Base-by-base conservation (phyloP, 2,888 invertebrate species). In the Hirtodrosophila histrioides region DNA sequence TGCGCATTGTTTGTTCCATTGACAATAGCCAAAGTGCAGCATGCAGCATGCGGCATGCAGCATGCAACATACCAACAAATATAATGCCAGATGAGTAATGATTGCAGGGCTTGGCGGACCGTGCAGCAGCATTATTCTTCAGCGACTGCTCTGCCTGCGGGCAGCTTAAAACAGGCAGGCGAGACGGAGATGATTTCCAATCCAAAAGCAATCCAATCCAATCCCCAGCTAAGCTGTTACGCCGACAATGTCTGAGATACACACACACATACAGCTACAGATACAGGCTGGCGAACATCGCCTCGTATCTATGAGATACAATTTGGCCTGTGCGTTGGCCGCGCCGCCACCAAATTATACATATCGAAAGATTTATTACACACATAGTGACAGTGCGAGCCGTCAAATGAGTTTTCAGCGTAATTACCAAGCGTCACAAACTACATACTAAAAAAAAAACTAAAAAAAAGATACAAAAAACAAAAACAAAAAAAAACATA, bases 391-490 rank as follows among this genome's bases (percentile, higher is more conserved):
- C 85, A 74, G 72, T 76, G 85, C 82, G 82, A 78, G 82, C 71
- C 87, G 85, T 82, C 87, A 86, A 87, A 87, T 89, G 89, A 88
- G 85, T 87, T 87, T 87, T 82, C 80, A 85, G 75, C 76, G 87
- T 89, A 89, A 89, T 87, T 87, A 86, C 87, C 75, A 68, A 75
- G 67, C 67, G 73, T 83, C 81, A 82, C 82, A 82, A 70, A 76
- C 62, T 44, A 74, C 69, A 69, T 63, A 54, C 64, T 68, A 60
- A 64, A 78, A 77, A 69, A 60, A 69, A 27, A 27, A 1, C 0
- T 69, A 48, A 51, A 36, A 65, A 63, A 58, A 35, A 44, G 39
- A 54, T 35, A 23, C 40, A 40, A 10, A 45, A n/a, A n/a, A n/a
- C n/a, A n/a, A n/a, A n/a, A n/a, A n/a, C n/a, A n/a, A n/a, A n/a